Evolutionary conservation across 23 tunicate species (phyloP), one percentile per base, ranked within the genome.

Genomic region (Halocynthia roretzi): DNA sequence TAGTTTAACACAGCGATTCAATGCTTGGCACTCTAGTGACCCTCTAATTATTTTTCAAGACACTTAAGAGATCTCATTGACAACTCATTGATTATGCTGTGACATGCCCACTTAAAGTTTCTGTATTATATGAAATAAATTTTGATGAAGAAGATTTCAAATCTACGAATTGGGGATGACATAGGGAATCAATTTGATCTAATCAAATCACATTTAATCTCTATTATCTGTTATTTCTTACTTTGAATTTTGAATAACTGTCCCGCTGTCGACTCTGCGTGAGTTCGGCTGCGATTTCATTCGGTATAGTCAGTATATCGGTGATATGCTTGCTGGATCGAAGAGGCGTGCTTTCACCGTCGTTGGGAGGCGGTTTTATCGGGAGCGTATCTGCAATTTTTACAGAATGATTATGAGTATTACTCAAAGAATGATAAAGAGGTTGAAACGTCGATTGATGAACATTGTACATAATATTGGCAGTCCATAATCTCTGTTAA

Each of bases 201-300:
- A 31, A 31, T 31, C 44, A 31, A 31, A 31, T 31, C 44, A 31
- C 44, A 31, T 31, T 31, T 31, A 31, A 31, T 4, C 44, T 31
- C 44, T 31, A n/a, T n/a, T n/a, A n/a, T n/a, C n/a, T n/a, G n/a
- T n/a, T n/a, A n/a, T n/a, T 67, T 9, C 51, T 10, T 70, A 81
- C 86, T 62, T 82, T 74, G 44, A 76, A 82, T 53, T 82, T 82
- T 62, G 82, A 80, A n/a, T 76, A 80, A 7, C 86, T 82, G 70
- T 82, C 86, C 2, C 71, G 15, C 61, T 82, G 55, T 15, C 56
- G 55, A 54, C 56, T 73, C 15, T 82, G 80, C 17, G 80, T 80
- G 18, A 58, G n/a, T 21, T 9, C 9, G 6, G 80, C 70, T 15
- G 82, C 72, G 23, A 72, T 74, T 0, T 51, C 86, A 9, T 48